Evolutionary conservation across 92 coral and sea anemone genomes (phyloP).

Genomic region (Epizoanthus stellaris): DNA sequence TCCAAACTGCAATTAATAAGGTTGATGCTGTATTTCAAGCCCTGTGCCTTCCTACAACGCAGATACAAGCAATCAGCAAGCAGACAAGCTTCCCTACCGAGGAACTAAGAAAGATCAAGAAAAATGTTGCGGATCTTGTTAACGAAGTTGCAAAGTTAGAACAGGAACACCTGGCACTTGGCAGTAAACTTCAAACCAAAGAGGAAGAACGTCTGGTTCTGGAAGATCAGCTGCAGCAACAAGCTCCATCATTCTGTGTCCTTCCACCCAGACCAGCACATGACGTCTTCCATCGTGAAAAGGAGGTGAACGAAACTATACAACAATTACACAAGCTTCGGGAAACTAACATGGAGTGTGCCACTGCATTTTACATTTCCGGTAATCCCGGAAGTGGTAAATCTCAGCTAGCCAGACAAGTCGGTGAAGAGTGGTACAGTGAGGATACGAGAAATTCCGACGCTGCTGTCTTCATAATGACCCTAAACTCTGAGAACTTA

Average conservation of each 20-base stretch:
- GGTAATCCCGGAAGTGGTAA: not conserved
- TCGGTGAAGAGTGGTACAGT: not conserved
- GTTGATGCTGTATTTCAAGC: not conserved
- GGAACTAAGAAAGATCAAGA: not conserved
- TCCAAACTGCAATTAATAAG: too few relatives aligned
- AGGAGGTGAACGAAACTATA: not conserved
- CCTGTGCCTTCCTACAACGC: not conserved
- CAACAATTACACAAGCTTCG: not conserved
- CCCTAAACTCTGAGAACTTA: not conserved
- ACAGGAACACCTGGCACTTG: too few relatives aligned
- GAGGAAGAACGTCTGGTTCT: too few relatives aligned
- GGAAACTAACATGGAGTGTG: not conserved
- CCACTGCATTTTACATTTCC: conserved; percentile 8
- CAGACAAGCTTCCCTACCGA: not conserved
- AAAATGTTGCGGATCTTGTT: not conserved
- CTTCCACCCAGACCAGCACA: conserved; percentile 26
- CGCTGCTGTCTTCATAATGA: conserved; percentile 3
- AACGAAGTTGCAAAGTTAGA: too few relatives aligned
- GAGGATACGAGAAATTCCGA: not conserved
- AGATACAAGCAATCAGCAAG: not conserved
- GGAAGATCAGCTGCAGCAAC: too few relatives aligned
- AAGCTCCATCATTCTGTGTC: not conserved
- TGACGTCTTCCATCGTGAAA: not conserved
- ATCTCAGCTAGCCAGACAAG: not conserved
- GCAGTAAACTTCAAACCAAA: too few relatives aligned